Base-by-base conservation (phyloP, 2,888 invertebrate genomes). In the Prostheceraeus crozeri region DNA sequence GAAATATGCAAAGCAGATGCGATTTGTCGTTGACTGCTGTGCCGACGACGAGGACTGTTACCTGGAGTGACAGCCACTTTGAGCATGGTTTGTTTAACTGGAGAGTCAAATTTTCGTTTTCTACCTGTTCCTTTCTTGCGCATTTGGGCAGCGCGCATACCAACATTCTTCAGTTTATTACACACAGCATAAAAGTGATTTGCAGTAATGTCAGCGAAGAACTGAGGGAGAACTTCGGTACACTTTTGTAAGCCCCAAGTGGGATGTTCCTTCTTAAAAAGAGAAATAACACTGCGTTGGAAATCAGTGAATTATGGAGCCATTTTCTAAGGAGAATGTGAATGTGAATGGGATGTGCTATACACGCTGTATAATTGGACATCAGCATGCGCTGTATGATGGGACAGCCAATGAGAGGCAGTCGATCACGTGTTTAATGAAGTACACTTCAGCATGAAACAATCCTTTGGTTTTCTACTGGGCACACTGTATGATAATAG, bases 21-120 rank as follows among this genome's bases (percentile, higher is more conserved):
- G 28, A 54, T 54, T 54, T 54, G 27, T 54, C 54, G 14, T 54
- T 54, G 54, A 28, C 54, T 54, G 54, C 16, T 54, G 35, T 54
- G 48, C 8, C 54, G 8, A 54, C 16, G 31, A 28, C 40, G 48
- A 54, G 54, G 54, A 54, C 14, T 54, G 54, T 54, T 54, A 21
- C 19, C 31, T 54, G 54, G 54, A 54, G 35, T 54, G 28, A 54
- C 35, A n/a, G 54, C 54, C 28, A 54, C 19, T 11, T 11, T 11
- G 23, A 27, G 40, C 54, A 54, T 33, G 23, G 23, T 16, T 54
- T 54, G 54, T 54, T 54, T 54, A 21, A 54, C 54, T 54, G 45
- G 54, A 27, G 54, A 54, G 28, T 35, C 31, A 54, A 54, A 19
- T 11, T 23, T 51, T 35, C 33, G 23, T 54, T 48, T 54, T 27